Base-by-base conservation (phyloP, 2,797 vertebrate species). In the Notolabrus celidotus region DNA sequence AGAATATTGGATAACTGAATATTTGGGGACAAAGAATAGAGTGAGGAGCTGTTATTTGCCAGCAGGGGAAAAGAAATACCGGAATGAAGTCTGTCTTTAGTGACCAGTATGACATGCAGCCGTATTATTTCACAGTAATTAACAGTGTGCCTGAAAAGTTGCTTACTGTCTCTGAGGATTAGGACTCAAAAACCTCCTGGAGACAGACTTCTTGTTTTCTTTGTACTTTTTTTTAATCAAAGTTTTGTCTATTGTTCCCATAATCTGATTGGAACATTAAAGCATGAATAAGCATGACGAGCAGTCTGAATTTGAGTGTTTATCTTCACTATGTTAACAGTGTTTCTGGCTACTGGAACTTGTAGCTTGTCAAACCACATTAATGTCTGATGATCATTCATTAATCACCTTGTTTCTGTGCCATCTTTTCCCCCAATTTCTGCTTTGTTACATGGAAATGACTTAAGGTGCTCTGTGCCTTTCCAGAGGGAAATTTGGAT, bases 61-160 rank as follows among this genome's bases (percentile, higher is more conserved):
- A 58, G 36, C 41, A 73, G 56, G 57, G 52, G 59, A 29, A 60
- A 60, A 50, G 3, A 58, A 67, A 10, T 17, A 38, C 39, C 33
- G 33, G 2, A 45, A 69, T 75, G 67, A 75, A 63, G 67, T 53
- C 36, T 42, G 23, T 69, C 68, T 83, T 85, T 76, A 69, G 77
- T 73, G 67, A 19, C 77, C 94, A 31, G 27, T 27, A 27, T 91
- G 58, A 57, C 62, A 25, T 47, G 57, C 55, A 67, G 74, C 57
- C 53, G 33, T 67, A 58, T 81, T 76, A 65, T 83, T 82, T 81
- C 55, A 61, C 46, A 57, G 17, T 64, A 62, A 72, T 77, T 81
- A 51, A 77, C 75, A 80, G 23, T 63, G 52, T 38, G 58, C 23
- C 25, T 58, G 64, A 76, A 70, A 84, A 31, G 54, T 67, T 73